Conservation (phyloP, 2,797 vertebrate genomes). For the Myiothlypis coronata region DNA sequence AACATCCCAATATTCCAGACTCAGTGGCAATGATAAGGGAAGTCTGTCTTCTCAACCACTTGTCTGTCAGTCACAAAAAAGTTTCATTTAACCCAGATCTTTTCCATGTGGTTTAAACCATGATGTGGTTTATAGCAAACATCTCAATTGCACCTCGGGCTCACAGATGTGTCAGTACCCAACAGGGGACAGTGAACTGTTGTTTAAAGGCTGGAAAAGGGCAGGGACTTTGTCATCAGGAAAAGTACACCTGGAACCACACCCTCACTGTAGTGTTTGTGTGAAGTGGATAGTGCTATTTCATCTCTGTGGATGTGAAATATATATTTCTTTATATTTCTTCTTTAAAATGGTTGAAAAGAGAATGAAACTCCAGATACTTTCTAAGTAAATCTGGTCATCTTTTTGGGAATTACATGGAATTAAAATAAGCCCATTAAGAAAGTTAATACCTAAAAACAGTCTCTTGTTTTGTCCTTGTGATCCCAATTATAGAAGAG, state of each 20-base stretch:
- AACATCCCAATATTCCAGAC: not conserved
- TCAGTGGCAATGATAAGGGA: not conserved
- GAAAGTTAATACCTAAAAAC: not conserved
- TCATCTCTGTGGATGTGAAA: not conserved
- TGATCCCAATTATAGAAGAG: not conserved
- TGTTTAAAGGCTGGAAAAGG: not conserved
- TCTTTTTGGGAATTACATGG: not conserved
- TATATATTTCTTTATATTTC: not conserved
- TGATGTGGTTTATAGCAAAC: not conserved
- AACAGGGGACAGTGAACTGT: not conserved
- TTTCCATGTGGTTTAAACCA: not conserved
- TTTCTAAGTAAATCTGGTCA: not conserved
- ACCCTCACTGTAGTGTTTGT: not conserved
- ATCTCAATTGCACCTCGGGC: not conserved
- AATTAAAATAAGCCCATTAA: not conserved
- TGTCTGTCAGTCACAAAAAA: not conserved
- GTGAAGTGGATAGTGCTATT: not conserved
- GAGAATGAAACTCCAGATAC: not conserved
- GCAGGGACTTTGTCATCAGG: slow-evolving; percentile 17
- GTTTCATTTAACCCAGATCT: not conserved
- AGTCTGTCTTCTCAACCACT: not conserved
- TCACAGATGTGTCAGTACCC: not conserved
- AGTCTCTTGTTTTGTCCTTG: not conserved
- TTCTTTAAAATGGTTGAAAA: not conserved
- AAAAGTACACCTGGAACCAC: not conserved